These are phyloP conservation scores for Nesogale talazaci DNA, from an alignment of 2,113 vertebrate genomes.

Conservation along the genomic window DNA sequence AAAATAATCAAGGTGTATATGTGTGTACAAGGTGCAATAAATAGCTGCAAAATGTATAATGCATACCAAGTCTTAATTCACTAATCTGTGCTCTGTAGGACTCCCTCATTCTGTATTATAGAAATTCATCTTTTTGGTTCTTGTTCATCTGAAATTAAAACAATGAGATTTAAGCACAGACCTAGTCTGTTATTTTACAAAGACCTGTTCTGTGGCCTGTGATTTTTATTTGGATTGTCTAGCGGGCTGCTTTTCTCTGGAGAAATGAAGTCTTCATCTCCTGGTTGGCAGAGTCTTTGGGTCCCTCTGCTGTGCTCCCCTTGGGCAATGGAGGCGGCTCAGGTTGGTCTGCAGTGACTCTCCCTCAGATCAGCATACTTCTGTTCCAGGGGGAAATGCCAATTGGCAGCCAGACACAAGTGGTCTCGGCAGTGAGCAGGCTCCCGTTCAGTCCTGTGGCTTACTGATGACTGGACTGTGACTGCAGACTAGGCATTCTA, in stretches of 20 bases:
- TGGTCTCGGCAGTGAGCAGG: constrained; percentile 60
- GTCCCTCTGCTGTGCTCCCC: constrained; percentile 32
- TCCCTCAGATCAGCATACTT: constrained; percentile 5
- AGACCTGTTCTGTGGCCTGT: constrained; percentile 30
- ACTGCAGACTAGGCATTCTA: not conserved
- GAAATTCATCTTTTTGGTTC: not conserved
- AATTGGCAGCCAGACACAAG: constrained; percentile 58
- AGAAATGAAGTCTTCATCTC: constrained; percentile 74
- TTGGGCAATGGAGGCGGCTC: constrained; percentile 50
- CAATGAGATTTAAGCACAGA: not conserved
- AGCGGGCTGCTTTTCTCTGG: not conserved
- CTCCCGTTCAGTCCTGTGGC: constrained; percentile 50
- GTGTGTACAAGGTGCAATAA: not conserved
- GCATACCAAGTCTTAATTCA: not conserved
- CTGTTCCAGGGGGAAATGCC: constrained; percentile 52
- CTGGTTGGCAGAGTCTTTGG: constrained; percentile 48
- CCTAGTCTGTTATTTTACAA: constrained; percentile 10
- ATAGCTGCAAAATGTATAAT: not conserved
- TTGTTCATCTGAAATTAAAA: not conserved
- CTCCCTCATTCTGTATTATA: not conserved
- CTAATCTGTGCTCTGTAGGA: not conserved
- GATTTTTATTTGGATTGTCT: constrained; percentile 32
- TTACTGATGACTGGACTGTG: not conserved
- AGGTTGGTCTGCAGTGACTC: constrained; percentile 54
- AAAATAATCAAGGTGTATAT: too few species aligned